Conservation (phyloP, 2,797 vertebrate species). For the Sebastes minor region DNA sequence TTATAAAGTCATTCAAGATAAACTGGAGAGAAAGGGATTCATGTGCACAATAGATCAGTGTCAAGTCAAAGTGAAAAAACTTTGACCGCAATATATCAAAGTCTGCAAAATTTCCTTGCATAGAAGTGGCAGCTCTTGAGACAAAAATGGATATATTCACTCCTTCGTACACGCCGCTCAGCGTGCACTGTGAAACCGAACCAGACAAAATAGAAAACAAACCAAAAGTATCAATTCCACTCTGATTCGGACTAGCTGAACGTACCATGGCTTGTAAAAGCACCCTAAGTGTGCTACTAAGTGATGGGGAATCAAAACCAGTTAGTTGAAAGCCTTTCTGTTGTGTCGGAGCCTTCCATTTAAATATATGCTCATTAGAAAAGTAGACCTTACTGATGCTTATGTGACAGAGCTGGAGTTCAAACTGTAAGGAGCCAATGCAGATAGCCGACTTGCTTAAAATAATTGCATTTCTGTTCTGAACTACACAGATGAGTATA, state of each 20-base stretch:
- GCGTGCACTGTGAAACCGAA: not conserved
- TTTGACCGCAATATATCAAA: too few relatives aligned
- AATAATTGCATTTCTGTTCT: slow-evolving; percentile 6
- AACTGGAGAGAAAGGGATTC: too few relatives aligned
- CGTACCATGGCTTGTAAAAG: not conserved
- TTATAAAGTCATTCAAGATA: too few relatives aligned
- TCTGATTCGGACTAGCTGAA: not conserved
- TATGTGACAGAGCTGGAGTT: not conserved
- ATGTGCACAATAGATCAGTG: too few relatives aligned
- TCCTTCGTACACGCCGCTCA: too few relatives aligned
- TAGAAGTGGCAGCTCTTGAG: too few relatives aligned
- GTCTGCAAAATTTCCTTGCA: too few relatives aligned
- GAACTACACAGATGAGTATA: not conserved
- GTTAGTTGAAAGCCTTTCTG: not conserved
- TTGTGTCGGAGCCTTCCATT: not conserved
- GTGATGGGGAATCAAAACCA: not conserved
- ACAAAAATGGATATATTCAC: too few relatives aligned
- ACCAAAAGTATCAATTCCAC: not conserved
- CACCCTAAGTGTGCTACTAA: not conserved
- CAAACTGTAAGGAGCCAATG: not conserved
- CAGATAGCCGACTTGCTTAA: not conserved
- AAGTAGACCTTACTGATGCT: not conserved
- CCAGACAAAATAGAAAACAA: not conserved
- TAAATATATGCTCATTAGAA: not conserved
- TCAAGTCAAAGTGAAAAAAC: not conserved